Evolutionary conservation across 2,797 vertebrate species (phyloP), one percentile per base, ranked within the genome.

Genomic region (Peromyscus aztecus): DNA sequence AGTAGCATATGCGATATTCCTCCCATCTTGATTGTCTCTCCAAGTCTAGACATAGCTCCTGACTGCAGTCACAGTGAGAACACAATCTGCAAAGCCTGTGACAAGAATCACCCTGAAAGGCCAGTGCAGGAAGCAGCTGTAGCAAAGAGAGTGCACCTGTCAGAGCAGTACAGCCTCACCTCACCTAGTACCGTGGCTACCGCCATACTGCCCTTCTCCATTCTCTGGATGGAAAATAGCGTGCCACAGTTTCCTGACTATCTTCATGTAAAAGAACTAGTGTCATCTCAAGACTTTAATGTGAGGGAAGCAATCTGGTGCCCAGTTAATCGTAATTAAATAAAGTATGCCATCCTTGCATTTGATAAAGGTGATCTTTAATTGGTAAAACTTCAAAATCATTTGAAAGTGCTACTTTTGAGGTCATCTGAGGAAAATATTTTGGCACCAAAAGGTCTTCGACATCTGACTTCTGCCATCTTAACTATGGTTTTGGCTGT

Each of bases 301-400:
- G 55, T 19, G 46, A 85, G 29, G 34, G 19, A 91, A 91, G 14
- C 10, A 81, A 11, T 88, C 55, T 83, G 6, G 6, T 55, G 76
- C 73, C 27, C 17, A 87, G 27, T 0, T 24, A 34, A 90, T 46
- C 61, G 8, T 43, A 46, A 59, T 31, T n/a, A 37, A 59, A 65
- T 59, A 61, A 55, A 86, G 59, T 43, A 10, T 43, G 14, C 46
- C 10, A 49, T 16, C 31, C 1, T 17, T 43, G 31, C 55, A 31
- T 83, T 40, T 85, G 10, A 57, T 27, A 52, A 71, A 83, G 71
- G 11, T 61, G 23, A 80, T 63, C 52, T n/a, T 81, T 75, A 43
- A 59, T 55, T 89, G 52, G 13, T 83, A 86, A 57, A 81, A 49
- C 34, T 83, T 94, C 43, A 63, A 91, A 94, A 89, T 4, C 31